Evolutionary conservation across 1,140 invertebrate species (phyloP).

Genomic region (Caenorhabditis brenneri): DNA sequence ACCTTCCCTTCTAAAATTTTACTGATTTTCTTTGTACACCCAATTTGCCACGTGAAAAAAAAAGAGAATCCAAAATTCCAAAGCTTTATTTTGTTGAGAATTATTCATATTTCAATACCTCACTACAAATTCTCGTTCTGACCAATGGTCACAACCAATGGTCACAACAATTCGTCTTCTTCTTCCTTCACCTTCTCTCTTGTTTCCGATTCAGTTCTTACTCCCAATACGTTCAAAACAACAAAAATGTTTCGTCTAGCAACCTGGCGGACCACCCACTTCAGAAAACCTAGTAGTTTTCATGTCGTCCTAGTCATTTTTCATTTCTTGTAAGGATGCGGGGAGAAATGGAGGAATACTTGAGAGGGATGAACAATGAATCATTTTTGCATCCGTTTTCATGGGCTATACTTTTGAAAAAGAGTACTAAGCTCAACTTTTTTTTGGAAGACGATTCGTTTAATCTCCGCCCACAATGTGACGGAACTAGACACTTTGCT

Average conservation of each 20-base stretch:
- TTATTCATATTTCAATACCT: neutral
- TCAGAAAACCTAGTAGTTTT: constrained; percentile 3
- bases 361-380: constrained; percentile 7
- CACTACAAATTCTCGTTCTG: neutral
- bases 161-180: neutral
- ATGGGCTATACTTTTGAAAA: neutral
- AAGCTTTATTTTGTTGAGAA: neutral
- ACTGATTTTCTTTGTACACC: no score
- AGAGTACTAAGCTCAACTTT: neutral
- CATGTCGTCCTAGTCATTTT: neutral
- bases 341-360: neutral
- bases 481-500: neutral
- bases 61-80: no score
- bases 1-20: no score
- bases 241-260: neutral
- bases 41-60: no score
- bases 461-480: neutral
- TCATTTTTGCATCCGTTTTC: constrained; percentile 11
- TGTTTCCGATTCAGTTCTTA: neutral
- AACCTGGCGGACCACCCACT: neutral
- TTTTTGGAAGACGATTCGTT: neutral
- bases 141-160: neutral
- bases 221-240: neutral
- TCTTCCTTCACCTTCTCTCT: neutral
- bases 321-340: neutral